Evolutionary conservation across 2,888 invertebrate species (phyloP), one percentile per base, ranked within the genome.

Genomic region (Rhamnusium bicolor): DNA sequence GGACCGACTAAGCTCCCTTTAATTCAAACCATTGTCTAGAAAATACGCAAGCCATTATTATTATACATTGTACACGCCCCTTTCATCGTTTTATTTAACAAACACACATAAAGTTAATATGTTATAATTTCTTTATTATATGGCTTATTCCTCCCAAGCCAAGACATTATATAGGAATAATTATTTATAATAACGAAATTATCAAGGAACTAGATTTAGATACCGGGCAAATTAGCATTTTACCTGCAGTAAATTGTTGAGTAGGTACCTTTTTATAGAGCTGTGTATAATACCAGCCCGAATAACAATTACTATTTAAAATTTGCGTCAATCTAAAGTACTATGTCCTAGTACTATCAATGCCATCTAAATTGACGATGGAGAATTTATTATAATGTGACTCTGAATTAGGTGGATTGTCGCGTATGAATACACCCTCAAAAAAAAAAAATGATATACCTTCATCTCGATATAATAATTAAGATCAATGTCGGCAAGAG

Each of bases 11-110:
- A 86, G 84, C 85, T 83, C 82, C 83, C 81, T 84, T 86, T 86
- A 87, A 86, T 86, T 86, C 86, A 83, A 80, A 80, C 83, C 85
- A 86, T 87, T 87, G 87, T 86, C 85, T 85, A 79, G 85, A 85
- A 85, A 86, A 85, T 83, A 80, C 81, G 81, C 77, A 72, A 69
- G 72, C 67, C 73, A 78, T 74, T 80, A 78, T 81, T 79, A 79
- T 75, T 75, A 73, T 69, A 40, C n/a, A 69, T 63, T 68, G n/a
- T 46, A 66, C 32, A 58, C 73, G 63, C 69, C 79, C 78, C 74
- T 79, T 80, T 80, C 79, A 75, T 79, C 79, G 78, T 79, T 77
- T 79, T 78, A 79, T 73, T 77, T 77, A 78, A 78, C 71, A 65
- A 71, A 69, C 69, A 72, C 69, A 71, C 69, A 72, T 72, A 63